phyloP scores from a whole-genome alignment of 1,140 invertebrate species.

The Microvelia longipes region DNA sequence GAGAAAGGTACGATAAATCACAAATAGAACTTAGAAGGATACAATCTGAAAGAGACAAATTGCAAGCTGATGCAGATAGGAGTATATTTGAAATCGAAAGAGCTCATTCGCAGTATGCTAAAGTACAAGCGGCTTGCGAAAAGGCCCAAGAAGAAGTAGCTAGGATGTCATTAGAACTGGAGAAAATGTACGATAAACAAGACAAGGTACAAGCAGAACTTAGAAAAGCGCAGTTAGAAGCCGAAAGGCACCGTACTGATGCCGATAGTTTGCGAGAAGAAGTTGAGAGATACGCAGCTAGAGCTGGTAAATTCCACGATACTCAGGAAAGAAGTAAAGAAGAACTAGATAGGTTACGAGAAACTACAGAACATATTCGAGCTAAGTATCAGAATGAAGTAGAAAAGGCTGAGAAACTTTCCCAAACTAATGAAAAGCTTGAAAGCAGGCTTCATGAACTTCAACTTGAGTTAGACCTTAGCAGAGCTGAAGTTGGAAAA shows the following conservation, averaged over 20 bases:
- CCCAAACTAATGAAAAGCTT: constrained; percentile 37
- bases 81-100: constrained; percentile 70
- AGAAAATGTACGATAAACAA: constrained; percentile 80
- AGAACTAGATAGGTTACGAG: constrained; percentile 60
- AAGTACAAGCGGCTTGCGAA: constrained; percentile 65
- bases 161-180: constrained; percentile 67
- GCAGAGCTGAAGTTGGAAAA: constrained; percentile 59
- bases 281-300: constrained; percentile 52
- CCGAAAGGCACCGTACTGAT: constrained; percentile 49
- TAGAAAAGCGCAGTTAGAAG: constrained; percentile 59
- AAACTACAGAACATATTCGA: constrained; percentile 67
- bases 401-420: constrained; percentile 49
- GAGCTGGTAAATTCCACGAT: constrained; percentile 63
- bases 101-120: constrained; percentile 62
- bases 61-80: constrained; percentile 67
- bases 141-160: constrained; percentile 78
- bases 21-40: constrained; percentile 66
- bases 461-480: constrained; percentile 60
- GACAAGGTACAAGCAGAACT: constrained; percentile 69
- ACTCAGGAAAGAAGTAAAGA: constrained; percentile 53
- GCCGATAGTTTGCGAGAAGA: constrained; percentile 49
- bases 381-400: constrained; percentile 79
- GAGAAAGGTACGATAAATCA: constrained; percentile 77
- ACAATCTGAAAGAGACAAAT: constrained; percentile 70
- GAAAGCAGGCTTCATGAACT: constrained; percentile 63